These are phyloP conservation scores for Microctonus brassicae DNA, from an alignment of 2,888 invertebrate species.

Conservation along the genomic window DNA sequence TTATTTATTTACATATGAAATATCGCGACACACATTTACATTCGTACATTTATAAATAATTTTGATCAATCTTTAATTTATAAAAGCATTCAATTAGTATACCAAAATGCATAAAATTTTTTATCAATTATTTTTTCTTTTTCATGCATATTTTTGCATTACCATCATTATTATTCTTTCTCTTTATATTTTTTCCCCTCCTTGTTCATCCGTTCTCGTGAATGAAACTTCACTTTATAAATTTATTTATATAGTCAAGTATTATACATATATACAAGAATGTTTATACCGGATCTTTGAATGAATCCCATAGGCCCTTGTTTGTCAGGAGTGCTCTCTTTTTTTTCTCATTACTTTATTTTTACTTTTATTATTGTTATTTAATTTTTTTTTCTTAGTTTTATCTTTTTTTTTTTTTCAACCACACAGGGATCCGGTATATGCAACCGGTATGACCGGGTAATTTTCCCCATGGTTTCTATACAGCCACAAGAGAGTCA, in stretches of 20 bases:
- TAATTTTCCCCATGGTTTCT: slow-evolving; percentile 20
- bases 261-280: neutral
- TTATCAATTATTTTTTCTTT: neutral
- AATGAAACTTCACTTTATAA: neutral
- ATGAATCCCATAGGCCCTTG: slow-evolving; percentile 14
- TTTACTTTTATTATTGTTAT: slow-evolving; percentile 8
- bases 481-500: neutral
- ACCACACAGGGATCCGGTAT: slow-evolving; percentile 12
- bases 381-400: neutral
- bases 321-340: neutral
- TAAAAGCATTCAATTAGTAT: too few relatives aligned
- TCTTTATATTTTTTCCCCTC: neutral
- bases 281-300: slow-evolving; percentile 8
- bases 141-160: neutral
- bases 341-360: slow-evolving; percentile 20
- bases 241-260: neutral
- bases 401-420: neutral
- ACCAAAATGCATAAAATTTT: too few relatives aligned
- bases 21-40: neutral
- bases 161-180: neutral
- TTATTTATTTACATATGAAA: neutral
- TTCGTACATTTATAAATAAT: neutral
- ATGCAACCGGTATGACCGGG: slow-evolving; percentile 15
- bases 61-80: too few relatives aligned
- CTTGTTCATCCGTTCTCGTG: neutral